Evolutionary conservation across 1,140 invertebrate species (phyloP).

Genomic region (Pogonognathellus flavescens): DNA sequence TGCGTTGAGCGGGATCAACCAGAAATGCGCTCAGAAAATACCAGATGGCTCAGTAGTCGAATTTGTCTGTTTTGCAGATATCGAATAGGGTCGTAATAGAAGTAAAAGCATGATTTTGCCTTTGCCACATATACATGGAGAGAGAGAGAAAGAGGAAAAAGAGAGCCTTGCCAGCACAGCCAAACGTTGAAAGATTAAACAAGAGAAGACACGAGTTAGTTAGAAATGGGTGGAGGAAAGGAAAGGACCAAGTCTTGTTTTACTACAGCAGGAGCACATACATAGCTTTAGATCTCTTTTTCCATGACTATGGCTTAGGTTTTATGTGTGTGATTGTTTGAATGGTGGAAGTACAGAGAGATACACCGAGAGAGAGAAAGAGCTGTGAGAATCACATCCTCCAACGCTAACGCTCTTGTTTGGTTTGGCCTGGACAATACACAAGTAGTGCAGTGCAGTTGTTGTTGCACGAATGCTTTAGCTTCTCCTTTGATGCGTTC

Average conservation of each 20-base stretch:
- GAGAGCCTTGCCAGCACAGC: neutral
- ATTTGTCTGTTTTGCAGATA: no score
- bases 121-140: neutral
- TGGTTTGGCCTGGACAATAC: neutral
- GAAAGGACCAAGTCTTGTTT: neutral
- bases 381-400: no score
- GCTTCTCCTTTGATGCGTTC: conserved; percentile 30
- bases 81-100: neutral
- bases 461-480: neutral
- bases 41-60: no score
- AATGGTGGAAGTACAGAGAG: neutral
- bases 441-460: neutral
- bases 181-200: conserved; percentile 35
- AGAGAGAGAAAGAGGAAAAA: neutral
- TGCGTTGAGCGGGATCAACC: no score
- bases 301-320: neutral
- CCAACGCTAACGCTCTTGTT: neutral
- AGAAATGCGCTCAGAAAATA: no score
- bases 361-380: no score
- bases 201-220: conserved; percentile 30
- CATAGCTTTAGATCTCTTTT: neutral
- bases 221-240: conserved; percentile 37
- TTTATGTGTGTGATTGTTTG: neutral
- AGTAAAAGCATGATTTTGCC: neutral
- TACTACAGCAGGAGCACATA: conserved; percentile 12